Conservation (phyloP, 2,888 invertebrate genomes). For the Boloria euphrosyne region DNA sequence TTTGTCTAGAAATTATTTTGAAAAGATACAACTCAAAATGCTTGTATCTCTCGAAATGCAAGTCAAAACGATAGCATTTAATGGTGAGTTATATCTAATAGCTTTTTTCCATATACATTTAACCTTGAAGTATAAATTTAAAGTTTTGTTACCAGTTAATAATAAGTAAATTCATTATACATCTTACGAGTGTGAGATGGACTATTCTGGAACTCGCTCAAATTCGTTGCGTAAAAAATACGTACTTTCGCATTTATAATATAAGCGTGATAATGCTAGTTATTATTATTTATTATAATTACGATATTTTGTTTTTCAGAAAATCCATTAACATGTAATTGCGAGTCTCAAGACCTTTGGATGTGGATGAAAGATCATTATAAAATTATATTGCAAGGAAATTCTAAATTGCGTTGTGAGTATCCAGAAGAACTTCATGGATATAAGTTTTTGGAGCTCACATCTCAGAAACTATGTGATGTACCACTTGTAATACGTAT, state of each 20-base stretch:
- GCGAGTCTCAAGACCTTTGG: conserved; percentile 95
- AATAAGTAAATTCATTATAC: too few species aligned
- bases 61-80: conserved; percentile 88
- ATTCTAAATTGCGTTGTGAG: conserved; percentile 88
- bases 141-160: too few species aligned
- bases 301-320: conserved; percentile 76
- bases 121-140: too few species aligned
- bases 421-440: conserved; percentile 91
- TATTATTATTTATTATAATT: background rate
- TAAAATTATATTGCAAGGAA: conserved; percentile 85
- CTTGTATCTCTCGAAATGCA: conserved; percentile 91
- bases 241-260: too few species aligned
- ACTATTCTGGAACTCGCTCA: too few species aligned
- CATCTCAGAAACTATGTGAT: conserved; percentile 92
- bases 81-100: conserved; percentile 84
- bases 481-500: conserved; percentile 91
- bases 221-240: too few species aligned
- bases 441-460: conserved; percentile 88
- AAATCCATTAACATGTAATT: conserved; percentile 94
- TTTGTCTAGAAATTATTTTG: conserved; percentile 91
- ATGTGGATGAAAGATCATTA: conserved; percentile 95
- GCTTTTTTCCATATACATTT: background rate
- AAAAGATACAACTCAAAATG: conserved; percentile 89
- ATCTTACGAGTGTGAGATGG: too few species aligned
- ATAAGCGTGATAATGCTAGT: too few species aligned